Percentiles rank a stretch among this genome's conserved stretches.
Evolutionary conservation across 2,888 invertebrate genomes (phyloP).

Genomic region (Ptychoptera albimana): DNA sequence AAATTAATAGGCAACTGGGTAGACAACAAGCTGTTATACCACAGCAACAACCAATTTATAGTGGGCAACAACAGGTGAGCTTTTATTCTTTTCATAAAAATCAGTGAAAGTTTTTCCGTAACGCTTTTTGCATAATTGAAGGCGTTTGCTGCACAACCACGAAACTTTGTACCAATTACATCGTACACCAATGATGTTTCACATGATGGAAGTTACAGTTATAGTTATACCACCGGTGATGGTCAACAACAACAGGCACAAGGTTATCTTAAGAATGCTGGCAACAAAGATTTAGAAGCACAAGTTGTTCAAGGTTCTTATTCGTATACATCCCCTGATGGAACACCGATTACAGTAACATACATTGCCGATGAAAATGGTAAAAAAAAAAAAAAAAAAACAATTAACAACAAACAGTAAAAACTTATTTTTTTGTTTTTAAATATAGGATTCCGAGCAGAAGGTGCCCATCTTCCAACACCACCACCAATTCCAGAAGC

Average conservation of each 20-base stretch:
- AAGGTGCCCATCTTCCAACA: conserved; percentile 28
- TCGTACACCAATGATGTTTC: conserved; percentile 30
- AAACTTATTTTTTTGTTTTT: neutral
- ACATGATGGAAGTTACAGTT: conserved; percentile 29
- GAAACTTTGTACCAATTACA: conserved; percentile 29
- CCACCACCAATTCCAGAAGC: conserved; percentile 25
- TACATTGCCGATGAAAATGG: conserved; percentile 67
- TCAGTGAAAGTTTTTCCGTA: neutral
- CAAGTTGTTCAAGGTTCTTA: conserved; percentile 62
- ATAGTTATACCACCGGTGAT: conserved; percentile 58
- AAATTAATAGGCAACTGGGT: neutral
- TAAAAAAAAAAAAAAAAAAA: too few species aligned
- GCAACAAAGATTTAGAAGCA: conserved; percentile 49
- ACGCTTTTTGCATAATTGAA: conserved; percentile 1
- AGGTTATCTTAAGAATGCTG: conserved; percentile 55
- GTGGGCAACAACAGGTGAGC: neutral
- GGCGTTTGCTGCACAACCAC: conserved; percentile 10
- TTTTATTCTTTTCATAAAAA: neutral
- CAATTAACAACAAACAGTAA: too few species aligned
- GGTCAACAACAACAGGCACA: conserved; percentile 64
- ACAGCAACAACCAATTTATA: neutral
- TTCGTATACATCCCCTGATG: conserved; percentile 59
- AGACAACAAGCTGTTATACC: neutral
- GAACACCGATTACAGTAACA: conserved; percentile 48
- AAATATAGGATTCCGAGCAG: conserved; percentile 25